Evolutionary conservation across 1,140 invertebrate species (phyloP).

Genomic region (Drosophila melanica): DNA sequence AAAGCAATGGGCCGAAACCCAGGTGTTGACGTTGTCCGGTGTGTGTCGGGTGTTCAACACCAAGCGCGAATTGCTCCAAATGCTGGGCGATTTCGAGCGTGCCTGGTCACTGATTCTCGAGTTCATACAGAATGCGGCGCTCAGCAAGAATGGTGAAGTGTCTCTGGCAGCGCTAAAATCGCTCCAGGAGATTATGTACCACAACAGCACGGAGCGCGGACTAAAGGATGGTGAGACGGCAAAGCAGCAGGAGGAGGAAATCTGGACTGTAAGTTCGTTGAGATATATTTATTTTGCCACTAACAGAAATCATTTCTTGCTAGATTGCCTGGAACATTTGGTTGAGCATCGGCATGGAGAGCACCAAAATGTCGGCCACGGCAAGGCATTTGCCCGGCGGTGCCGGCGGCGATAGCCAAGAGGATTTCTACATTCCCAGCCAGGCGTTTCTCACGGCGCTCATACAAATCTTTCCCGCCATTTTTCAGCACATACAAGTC

Average conservation of each 20-base stretch:
- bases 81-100: conserved; percentile 94
- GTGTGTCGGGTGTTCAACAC: conserved; percentile 93
- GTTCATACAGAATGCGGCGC: conserved; percentile 96
- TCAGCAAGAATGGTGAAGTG: conserved; percentile 97
- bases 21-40: conserved; percentile 88
- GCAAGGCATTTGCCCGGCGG: conserved; percentile 60
- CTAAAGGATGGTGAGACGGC: conserved; percentile 68
- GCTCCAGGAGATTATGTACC: conserved; percentile 95
- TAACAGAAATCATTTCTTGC: neutral
- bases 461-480: conserved; percentile 96
- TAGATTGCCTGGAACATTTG: conserved; percentile 91
- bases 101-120: conserved; percentile 96
- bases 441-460: conserved; percentile 96
- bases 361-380: conserved; percentile 88
- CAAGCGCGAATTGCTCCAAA: conserved; percentile 92
- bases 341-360: conserved; percentile 92
- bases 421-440: conserved; percentile 92
- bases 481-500: conserved; percentile 95
- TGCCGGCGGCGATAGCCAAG: conserved; percentile 67
- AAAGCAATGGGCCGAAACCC: conserved; percentile 99
- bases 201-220: conserved; percentile 73
- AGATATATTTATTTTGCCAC: too few relatives aligned
- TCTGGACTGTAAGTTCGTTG: conserved; percentile 87
- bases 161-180: conserved; percentile 97
- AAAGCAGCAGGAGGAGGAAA: conserved; percentile 85